Conservation (phyloP, 1,140 invertebrate genomes). For the Drosophila nigrodunni region DNA sequence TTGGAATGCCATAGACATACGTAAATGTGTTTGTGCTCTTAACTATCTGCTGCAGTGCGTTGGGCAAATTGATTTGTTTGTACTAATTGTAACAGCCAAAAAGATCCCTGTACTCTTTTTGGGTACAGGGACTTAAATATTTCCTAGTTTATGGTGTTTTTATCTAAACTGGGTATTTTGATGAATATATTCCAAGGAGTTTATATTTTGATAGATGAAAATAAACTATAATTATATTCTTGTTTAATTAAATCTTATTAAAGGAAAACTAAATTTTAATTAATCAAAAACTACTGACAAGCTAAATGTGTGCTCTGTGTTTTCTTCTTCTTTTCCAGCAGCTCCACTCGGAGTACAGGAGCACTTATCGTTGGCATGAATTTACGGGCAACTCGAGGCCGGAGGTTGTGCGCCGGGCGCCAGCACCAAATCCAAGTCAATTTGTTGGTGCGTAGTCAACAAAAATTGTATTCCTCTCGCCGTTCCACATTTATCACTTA, state of each 20-base stretch:
- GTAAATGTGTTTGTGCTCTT: conserved; percentile 9
- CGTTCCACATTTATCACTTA: conserved; percentile 43
- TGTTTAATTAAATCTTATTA: not conserved
- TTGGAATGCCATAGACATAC: conserved; percentile 7
- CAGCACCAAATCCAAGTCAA: conserved; percentile 86
- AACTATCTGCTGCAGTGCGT: conserved; percentile 29
- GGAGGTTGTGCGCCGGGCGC: conserved; percentile 86
- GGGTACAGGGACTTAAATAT: too few species aligned
- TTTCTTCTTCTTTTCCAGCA: conserved; percentile 86
- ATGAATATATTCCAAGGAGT: too few species aligned
- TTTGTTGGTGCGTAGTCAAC: conserved; percentile 79
- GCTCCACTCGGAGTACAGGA: conserved; percentile 96
- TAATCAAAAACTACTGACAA: conserved; percentile 22
- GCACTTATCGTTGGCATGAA: conserved; percentile 96
- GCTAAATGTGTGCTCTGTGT: conserved; percentile 15
- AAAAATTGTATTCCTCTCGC: conserved; percentile 26
- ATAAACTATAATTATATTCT: too few species aligned
- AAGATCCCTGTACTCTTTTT: too few species aligned
- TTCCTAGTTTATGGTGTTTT: too few species aligned
- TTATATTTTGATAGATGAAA: too few species aligned
- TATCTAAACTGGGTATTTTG: too few species aligned
- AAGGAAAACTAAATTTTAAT: not conserved
- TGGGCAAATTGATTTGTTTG: conserved; percentile 37
- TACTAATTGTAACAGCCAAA: too few species aligned
- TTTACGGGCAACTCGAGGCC: conserved; percentile 90